Evolutionary conservation across 2,797 vertebrate species (phyloP).

Genomic region (Monodelphis domestica): DNA sequence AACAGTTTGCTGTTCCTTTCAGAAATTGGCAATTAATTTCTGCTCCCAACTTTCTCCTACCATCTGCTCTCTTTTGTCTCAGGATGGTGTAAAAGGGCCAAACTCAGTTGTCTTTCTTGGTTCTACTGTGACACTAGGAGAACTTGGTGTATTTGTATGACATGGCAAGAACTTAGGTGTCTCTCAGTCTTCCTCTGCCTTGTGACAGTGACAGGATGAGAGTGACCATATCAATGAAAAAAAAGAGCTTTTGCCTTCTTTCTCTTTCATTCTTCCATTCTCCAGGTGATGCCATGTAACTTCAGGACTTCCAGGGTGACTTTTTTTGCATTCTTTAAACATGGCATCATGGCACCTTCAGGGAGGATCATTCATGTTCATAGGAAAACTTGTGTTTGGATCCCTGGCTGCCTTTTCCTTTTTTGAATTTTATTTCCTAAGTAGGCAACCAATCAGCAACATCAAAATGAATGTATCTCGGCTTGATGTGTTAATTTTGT

Average conservation of each 20-base stretch:
- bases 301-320: neutral
- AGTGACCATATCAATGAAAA: neutral
- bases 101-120: no score
- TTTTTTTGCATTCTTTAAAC: no score
- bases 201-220: neutral
- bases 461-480: neutral
- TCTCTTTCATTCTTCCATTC: neutral
- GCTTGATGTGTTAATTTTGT: neutral
- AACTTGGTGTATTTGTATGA: neutral
- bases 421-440: no score
- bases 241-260: neutral
- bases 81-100: neutral
- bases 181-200: no score
- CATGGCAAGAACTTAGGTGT: neutral
- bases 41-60: neutral
- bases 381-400: no score
- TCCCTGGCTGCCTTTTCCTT: no score
- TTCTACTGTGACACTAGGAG: neutral
- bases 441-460: neutral
- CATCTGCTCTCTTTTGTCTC: neutral
- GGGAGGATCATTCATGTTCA: no score
- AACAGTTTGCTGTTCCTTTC: neutral
- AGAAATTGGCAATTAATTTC: neutral
- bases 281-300: neutral
- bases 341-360: no score